Evolutionary conservation across 2,888 invertebrate genomes (phyloP), one percentile per base, ranked within the genome.

Genomic region (Seira ritae): DNA sequence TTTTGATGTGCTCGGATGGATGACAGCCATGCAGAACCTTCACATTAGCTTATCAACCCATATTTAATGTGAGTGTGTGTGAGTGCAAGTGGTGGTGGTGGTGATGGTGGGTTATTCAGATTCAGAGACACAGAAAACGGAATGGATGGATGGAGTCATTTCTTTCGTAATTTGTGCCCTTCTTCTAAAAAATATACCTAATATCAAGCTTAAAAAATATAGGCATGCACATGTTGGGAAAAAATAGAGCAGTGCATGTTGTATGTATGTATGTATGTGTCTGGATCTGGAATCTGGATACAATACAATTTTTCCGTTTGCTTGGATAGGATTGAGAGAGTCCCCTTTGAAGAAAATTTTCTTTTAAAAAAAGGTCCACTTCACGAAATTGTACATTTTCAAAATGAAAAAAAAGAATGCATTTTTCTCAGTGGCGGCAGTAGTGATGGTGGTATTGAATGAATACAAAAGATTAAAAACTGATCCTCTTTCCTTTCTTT

Each of bases 401-500:
- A 46, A 23, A 22, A 68, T 37, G 68, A 67, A 75, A 67, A 75
- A 76, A 62, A 31, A 68, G n/a, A 22, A 66, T 74, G 42, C n/a
- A 37, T 42, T 42, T 42, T 42, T 42, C 12, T 12, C 42, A 31
- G 74, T 42, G 23, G 66, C 19, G 31, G 8, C 17, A 10, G 24
- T 50, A 31, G 69, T 71, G 79, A 73, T 42, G 12, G 6, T 42
- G 42, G 42, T 42, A 42, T 67, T 82, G 76, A 82, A 82, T 77
- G 77, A 76, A 77, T 77, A 82, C 67, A 77, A 82, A 82, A 82
- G 76, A 50, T 82, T 82, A 77, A 76, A 69, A 76, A 81, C 24
- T 82, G 75, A 82, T 82, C 76, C 82, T 82, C 65, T 70, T 60
- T 31, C 22, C 37, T 24, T 68, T 19, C 22, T 50, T 31, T 66